Evolutionary conservation across 2,113 vertebrate species (phyloP).

Genomic region (Petaurus breviceps): DNA sequence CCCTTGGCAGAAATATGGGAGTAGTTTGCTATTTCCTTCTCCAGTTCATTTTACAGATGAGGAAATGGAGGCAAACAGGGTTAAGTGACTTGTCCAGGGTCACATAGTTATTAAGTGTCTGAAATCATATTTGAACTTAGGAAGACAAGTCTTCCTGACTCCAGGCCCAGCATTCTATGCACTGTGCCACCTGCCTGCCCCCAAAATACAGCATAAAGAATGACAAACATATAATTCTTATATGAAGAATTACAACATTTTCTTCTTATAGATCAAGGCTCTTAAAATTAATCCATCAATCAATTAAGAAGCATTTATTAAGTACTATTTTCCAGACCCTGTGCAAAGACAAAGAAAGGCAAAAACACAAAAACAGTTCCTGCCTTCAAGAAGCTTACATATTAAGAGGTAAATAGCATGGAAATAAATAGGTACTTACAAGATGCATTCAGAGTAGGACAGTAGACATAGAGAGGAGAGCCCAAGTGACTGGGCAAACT

Average conservation of each 20-base stretch:
- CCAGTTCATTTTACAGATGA: no score
- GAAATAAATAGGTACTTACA: background rate
- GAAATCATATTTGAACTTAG: no score
- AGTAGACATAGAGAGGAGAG: background rate
- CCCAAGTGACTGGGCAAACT: background rate
- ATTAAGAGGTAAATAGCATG: background rate
- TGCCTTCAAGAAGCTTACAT: background rate
- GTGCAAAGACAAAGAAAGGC: background rate
- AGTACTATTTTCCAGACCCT: background rate
- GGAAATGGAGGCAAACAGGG: no score
- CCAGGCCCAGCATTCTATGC: no score
- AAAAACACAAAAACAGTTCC: background rate
- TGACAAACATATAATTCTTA: background rate
- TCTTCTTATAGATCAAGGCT: background rate
- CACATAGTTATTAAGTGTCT: no score
- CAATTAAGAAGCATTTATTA: background rate
- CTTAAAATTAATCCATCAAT: background rate
- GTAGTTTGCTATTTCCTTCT: no score
- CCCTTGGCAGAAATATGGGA: no score
- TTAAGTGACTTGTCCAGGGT: no score
- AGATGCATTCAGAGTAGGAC: background rate
- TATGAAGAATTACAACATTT: background rate
- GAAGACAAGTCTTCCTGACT: no score
- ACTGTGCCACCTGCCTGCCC: no score
- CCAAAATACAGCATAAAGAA: background rate